A percentile compares a stretch with the other conserved stretches of the same genome.
These are phyloP conservation scores for Buceros bicornis DNA, from an alignment of 2,797 vertebrate species.

Conservation along the genomic window DNA sequence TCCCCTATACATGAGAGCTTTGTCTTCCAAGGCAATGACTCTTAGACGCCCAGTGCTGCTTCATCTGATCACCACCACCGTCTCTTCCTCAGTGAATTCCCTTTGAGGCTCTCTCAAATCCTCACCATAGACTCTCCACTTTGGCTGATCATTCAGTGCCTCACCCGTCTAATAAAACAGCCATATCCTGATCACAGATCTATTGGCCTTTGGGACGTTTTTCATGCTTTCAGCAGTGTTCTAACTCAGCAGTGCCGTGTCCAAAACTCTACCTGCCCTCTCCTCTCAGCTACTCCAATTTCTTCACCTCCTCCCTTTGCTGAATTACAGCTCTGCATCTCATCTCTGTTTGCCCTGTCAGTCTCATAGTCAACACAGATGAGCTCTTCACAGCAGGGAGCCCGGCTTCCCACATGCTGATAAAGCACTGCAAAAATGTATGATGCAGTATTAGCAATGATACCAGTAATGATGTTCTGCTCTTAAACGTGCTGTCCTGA, in stretches of 20 bases:
- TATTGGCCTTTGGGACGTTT: background rate
- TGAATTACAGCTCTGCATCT: background rate
- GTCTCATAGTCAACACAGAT: background rate
- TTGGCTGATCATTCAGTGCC: background rate
- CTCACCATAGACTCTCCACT: background rate
- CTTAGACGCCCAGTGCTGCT: background rate
- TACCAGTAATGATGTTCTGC: slow-evolving; percentile 9
- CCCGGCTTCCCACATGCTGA: background rate
- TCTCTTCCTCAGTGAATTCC: background rate
- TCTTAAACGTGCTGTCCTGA: background rate
- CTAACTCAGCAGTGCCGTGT: background rate
- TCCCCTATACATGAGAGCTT: background rate
- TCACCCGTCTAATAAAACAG: background rate
- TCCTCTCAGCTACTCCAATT: background rate
- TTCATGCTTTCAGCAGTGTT: background rate
- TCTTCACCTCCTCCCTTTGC: background rate
- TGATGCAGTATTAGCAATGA: background rate
- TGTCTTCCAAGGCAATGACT: background rate
- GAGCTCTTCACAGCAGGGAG: slow-evolving; percentile 8
- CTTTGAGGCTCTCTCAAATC: background rate
- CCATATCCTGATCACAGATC: background rate
- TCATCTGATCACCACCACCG: background rate
- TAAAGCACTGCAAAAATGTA: background rate
- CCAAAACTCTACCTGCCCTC: background rate
- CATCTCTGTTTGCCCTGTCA: background rate